Percentiles rank a stretch among this genome's conserved stretches.
These are phyloP conservation scores for Tenualosa ilisha DNA, from an alignment of 2,797 vertebrate species.

Conservation along the genomic window DNA sequence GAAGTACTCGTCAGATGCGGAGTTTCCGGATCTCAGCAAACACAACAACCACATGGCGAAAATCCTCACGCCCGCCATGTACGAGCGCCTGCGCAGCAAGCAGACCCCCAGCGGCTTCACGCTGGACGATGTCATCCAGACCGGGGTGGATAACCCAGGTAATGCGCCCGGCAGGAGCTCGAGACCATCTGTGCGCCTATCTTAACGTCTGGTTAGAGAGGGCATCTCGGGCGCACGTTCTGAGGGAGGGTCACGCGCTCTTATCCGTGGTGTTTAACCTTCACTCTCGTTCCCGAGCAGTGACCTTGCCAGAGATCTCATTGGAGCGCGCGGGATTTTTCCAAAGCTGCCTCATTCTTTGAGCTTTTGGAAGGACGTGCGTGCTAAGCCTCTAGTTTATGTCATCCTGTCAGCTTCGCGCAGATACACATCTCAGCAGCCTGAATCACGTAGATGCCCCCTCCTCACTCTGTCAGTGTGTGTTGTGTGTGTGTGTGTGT, in stretches of 20 bases:
- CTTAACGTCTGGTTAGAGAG: constrained; percentile 15
- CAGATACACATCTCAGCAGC: constrained; percentile 2
- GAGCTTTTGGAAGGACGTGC: not conserved
- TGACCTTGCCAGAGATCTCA: constrained; percentile 54
- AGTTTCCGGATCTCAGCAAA: constrained; percentile 87
- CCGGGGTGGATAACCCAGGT: constrained; percentile 96
- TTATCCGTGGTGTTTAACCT: not conserved
- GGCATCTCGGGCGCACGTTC: not conserved
- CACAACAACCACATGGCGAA: constrained; percentile 98
- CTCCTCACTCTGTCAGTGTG: constrained; percentile 67
- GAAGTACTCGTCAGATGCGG: constrained; percentile 75
- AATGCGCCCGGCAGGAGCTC: constrained; percentile 51
- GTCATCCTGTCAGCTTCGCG: constrained; percentile 36
- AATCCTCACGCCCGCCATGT: constrained; percentile 83
- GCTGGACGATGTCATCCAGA: constrained; percentile 93
- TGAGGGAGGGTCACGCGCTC: not conserved
- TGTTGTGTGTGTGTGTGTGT: constrained; percentile 43
- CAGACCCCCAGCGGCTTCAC: constrained; percentile 89
- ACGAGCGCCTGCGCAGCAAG: constrained; percentile 81
- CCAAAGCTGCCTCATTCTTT: constrained; percentile 36
- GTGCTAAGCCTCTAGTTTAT: not conserved
- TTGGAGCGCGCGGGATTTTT: constrained; percentile 44
- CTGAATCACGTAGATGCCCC: constrained; percentile 45
- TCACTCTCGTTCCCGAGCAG: constrained; percentile 44
- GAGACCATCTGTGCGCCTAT: not conserved